These are phyloP conservation scores for Ophioderma brevispina DNA, from an alignment of 35 echinoderm and acorn worm genomes.

Conservation along the genomic window DNA sequence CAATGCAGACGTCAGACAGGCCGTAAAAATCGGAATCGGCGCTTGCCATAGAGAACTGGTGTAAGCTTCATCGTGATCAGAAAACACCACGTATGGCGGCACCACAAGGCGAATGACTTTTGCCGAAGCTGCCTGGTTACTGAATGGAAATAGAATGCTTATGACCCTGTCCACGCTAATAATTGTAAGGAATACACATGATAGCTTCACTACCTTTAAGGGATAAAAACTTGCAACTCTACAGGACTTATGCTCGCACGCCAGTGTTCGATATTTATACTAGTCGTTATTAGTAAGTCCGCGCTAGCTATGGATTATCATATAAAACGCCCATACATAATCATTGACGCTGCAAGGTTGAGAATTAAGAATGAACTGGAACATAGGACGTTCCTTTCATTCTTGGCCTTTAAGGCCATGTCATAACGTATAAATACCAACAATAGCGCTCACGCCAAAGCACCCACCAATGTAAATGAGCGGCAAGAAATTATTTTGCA, in stretches of 20 bases:
- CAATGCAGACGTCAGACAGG: conserved; percentile 80
- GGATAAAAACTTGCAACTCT: conserved; percentile 62
- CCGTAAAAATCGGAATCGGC: conserved; percentile 66
- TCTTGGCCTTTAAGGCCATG: no score
- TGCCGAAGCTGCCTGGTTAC: conserved; percentile 29
- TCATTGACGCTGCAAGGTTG: no score
- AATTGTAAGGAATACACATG: conserved; percentile 58
- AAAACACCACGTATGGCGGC: conserved; percentile 42
- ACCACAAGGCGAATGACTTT: conserved; percentile 7
- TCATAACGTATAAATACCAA: no score
- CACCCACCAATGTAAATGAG: no score
- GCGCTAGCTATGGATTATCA: no score
- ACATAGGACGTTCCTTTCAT: no score
- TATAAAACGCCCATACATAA: no score
- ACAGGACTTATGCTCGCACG: conserved; percentile 45
- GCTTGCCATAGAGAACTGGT: conserved; percentile 21
- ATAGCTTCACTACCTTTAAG: conserved; percentile 65
- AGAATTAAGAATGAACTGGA: no score
- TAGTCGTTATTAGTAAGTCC: conserved; percentile 4
- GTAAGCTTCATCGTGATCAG: not conserved
- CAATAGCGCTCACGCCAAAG: no score
- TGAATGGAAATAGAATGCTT: conserved; percentile 77
- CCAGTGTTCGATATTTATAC: conserved; percentile 54
- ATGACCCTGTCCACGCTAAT: conserved; percentile 79
- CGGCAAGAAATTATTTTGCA: no score